These are phyloP conservation scores for Periplaneta americana DNA, from an alignment of 1,140 invertebrate genomes.

Conservation along the genomic window DNA sequence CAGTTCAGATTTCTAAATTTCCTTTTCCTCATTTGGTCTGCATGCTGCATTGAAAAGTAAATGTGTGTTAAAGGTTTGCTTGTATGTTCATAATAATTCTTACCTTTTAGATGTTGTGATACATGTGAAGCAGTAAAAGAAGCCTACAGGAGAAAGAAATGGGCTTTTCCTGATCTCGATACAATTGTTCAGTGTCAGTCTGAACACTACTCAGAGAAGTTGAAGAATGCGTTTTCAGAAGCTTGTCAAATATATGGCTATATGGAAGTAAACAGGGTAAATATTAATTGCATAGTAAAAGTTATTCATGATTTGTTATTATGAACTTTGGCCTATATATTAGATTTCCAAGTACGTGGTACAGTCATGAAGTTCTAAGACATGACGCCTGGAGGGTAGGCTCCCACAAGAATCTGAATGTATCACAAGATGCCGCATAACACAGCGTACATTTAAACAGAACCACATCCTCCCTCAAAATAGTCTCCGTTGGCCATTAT, in stretches of 20 bases:
- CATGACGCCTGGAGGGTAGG: too few relatives aligned
- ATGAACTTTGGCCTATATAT: not conserved
- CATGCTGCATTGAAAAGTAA: not conserved
- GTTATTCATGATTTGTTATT: not conserved
- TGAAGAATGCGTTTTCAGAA: constrained; percentile 74
- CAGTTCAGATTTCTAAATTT: too few relatives aligned
- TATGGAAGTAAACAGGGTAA: constrained; percentile 90
- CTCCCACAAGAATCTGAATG: too few relatives aligned
- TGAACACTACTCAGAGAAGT: constrained; percentile 63
- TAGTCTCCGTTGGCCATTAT: too few relatives aligned
- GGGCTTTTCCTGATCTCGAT: constrained; percentile 73
- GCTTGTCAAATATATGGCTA: constrained; percentile 94
- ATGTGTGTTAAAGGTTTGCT: not conserved
- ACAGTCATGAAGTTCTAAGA: too few relatives aligned
- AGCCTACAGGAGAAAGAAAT: constrained; percentile 83
- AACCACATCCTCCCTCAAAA: too few relatives aligned
- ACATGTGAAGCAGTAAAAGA: constrained; percentile 93
- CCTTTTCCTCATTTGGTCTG: too few relatives aligned
- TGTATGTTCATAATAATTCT: not conserved
- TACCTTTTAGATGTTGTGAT: constrained; percentile 83
- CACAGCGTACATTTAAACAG: too few relatives aligned
- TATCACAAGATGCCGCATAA: too few relatives aligned
- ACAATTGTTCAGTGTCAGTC: constrained; percentile 88
- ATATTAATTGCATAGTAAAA: constrained; percentile 14
- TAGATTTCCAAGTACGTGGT: not conserved